Conservation (phyloP, 2,888 invertebrate species). For the Ephialtes manifestator region DNA sequence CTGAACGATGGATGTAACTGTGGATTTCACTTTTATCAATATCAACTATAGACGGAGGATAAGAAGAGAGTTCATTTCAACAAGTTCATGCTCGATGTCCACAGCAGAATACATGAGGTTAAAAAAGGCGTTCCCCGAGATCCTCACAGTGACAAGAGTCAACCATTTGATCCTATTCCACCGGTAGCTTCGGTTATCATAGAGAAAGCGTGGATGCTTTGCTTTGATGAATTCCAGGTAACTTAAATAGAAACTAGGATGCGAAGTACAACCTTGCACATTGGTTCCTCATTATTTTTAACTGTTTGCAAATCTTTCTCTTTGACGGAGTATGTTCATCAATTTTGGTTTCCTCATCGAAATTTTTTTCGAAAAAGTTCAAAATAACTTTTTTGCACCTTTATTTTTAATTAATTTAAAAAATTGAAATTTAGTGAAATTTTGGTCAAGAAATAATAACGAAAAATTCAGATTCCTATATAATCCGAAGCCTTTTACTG, state of each 20-base stretch:
- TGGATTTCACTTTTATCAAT: slow-evolving; percentile 20
- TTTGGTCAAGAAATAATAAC: no score
- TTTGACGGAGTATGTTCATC: no score
- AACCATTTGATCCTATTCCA: slow-evolving; percentile 97
- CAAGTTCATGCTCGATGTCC: slow-evolving; percentile 98
- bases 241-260: neutral
- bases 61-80: slow-evolving; percentile 97
- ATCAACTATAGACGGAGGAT: slow-evolving; percentile 87
- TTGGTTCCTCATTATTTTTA: no score
- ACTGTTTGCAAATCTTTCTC: no score
- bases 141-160: slow-evolving; percentile 87
- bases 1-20: slow-evolving; percentile 36
- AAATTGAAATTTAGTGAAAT: no score
- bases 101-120: slow-evolving; percentile 94
- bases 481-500: no score
- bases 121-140: slow-evolving; percentile 89
- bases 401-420: no score
- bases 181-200: slow-evolving; percentile 96
- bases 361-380: no score
- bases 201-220: slow-evolving; percentile 95
- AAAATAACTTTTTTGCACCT: no score
- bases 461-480: no score
- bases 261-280: no score
- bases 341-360: no score
- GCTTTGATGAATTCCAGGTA: slow-evolving; percentile 99